Evolutionary conservation across 2,797 vertebrate species (phyloP), one percentile per base, ranked within the genome.

Genomic region (Xenentodon cancila): DNA sequence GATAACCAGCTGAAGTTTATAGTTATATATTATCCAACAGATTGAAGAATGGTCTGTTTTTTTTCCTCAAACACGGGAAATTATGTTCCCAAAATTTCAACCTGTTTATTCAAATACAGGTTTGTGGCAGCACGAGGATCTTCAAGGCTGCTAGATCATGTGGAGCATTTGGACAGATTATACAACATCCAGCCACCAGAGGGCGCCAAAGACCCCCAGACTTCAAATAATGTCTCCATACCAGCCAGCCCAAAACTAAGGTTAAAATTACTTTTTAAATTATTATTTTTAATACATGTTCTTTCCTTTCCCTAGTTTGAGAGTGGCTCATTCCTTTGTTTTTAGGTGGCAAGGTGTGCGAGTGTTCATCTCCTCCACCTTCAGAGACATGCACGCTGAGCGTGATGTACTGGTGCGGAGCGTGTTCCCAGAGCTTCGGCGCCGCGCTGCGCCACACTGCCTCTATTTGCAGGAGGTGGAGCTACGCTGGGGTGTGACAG

Each of bases 341-440:
- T 0, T 4, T 74, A 97, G 96, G 68, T 97, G 96, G 96, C 86
- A 72, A 57, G 88, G 82, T 0, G 73, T 97, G 16, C 93, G 94
- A 0, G 87, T 97, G 7, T 97, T 97, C 50, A 89, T 97, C 80
- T 97, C 96, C 13, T 97, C 96, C 63, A 97, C 96, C 11, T 97
- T 97, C 84, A 92, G 95, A 61, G 96, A 97, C 90, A 97, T 97
- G 96, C 94, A 96, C 0, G 91, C 93, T 0, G 96, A 97, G 84
- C 91, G 96, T 0, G 94, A 97, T 75, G 46, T 96, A 57, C 68
- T 97, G 75, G 92, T 96, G 53, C 92, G 90, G 4, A 84, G 79
- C 0, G 90, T 97, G 52, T 93, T 97, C 77, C 96, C 96, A 0
- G 94, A 95, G 62, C 88, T 97, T 16, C 92, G 95, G 2, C 92